A percentile compares a stretch with the other conserved stretches of the same genome.
Conservation (phyloP, 2,113 vertebrate species). For the Callopanchax toddi region DNA sequence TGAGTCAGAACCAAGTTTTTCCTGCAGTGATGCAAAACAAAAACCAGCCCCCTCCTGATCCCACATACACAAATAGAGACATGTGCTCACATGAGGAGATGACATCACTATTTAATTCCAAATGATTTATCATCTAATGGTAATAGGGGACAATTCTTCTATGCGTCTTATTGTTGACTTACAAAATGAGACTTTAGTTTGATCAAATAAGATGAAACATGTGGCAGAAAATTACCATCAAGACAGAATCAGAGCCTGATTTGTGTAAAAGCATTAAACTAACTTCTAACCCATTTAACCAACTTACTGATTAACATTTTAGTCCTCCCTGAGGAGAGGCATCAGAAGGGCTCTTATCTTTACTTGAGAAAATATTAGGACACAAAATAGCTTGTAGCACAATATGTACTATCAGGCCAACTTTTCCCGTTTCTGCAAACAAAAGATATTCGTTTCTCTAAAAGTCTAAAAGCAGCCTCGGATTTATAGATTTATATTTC, state of each 20-base stretch:
- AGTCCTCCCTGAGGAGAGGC: too few relatives aligned
- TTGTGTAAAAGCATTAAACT: neutral
- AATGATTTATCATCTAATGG: constrained; percentile 22
- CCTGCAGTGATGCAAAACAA: constrained; percentile 46
- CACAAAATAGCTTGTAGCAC: neutral
- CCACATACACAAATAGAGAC: constrained; percentile 25
- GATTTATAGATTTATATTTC: too few relatives aligned
- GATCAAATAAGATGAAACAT: neutral
- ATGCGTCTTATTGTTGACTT: neutral
- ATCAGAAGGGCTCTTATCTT: neutral
- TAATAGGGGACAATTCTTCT: constrained; percentile 6
- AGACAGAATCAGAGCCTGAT: neutral
- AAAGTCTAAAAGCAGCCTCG: too few relatives aligned
- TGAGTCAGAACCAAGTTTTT: constrained; percentile 50
- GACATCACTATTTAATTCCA: constrained; percentile 26
- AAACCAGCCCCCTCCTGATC: constrained; percentile 1
- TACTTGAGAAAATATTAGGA: neutral
- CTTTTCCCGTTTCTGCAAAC: neutral
- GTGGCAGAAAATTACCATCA: neutral
- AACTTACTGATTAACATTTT: neutral
- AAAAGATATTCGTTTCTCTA: too few relatives aligned
- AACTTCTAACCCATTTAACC: neutral
- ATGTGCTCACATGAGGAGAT: constrained; percentile 13
- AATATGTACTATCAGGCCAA: neutral
- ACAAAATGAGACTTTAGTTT: neutral